Percentiles rank a stretch among this genome's conserved stretches.
Conservation (phyloP, 2,888 invertebrate species). For the Pasiphila rectangulata region DNA sequence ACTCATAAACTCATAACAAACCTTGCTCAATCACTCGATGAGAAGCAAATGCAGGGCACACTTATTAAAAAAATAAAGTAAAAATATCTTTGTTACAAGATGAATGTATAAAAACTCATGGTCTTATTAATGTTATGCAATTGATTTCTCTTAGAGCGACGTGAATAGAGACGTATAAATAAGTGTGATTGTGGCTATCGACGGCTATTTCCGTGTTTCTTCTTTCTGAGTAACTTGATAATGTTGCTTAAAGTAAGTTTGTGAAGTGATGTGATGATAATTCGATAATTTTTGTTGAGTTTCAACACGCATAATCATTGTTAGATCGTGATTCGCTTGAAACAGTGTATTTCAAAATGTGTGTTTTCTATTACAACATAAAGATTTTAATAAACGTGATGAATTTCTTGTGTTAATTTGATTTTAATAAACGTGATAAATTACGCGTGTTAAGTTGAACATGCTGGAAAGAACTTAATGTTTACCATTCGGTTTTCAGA, state of each 20-base stretch:
- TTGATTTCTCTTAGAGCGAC: constrained; percentile 50
- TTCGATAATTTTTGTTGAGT: neutral
- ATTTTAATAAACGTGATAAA: too few species aligned
- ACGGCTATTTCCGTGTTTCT: constrained; percentile 41
- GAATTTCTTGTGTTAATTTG: too few species aligned
- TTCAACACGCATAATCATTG: too few species aligned
- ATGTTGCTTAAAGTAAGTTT: constrained; percentile 46
- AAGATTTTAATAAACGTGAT: too few species aligned
- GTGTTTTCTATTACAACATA: neutral
- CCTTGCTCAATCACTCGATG: too few species aligned
- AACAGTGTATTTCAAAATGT: too few species aligned
- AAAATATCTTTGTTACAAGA: constrained; percentile 41
- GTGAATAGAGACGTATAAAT: constrained; percentile 44
- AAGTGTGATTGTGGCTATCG: constrained; percentile 43
- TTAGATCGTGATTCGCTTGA: too few species aligned
- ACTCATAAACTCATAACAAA: too few species aligned
- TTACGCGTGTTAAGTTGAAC: too few species aligned
- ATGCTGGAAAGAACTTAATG: too few species aligned
- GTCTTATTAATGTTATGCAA: constrained; percentile 44
- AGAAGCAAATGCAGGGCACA: too few species aligned
- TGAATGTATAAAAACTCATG: constrained; percentile 37
- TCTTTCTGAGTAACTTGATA: constrained; percentile 29
- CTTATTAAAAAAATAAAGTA: constrained; percentile 36
- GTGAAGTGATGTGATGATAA: neutral
- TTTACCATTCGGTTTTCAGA: too few species aligned